Evolutionary conservation across 2,888 invertebrate genomes (phyloP).

Genomic region (Oxycera nigricornis): DNA sequence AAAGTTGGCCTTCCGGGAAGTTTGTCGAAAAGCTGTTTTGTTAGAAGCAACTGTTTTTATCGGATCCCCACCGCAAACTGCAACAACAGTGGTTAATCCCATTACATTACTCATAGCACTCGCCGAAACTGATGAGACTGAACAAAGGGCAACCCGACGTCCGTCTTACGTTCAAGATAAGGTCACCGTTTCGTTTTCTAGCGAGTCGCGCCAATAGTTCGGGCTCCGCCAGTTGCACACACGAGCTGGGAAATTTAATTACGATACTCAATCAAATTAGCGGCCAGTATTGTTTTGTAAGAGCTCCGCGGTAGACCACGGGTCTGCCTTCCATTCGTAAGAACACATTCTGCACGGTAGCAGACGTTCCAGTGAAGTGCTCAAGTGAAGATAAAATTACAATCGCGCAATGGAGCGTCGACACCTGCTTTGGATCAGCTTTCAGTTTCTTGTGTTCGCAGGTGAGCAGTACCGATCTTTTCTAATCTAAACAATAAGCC

Average conservation of each 20-base stretch:
- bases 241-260: conserved; percentile 27
- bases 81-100: too few species aligned
- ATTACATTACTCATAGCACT: neutral
- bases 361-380: neutral
- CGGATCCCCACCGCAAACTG: too few species aligned
- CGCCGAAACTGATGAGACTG: neutral
- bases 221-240: neutral
- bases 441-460: conserved; percentile 26
- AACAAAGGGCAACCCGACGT: conserved; percentile 18
- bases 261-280: conserved; percentile 39
- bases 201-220: conserved; percentile 6
- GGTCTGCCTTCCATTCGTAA: neutral
- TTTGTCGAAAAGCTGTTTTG: too few species aligned
- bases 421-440: conserved; percentile 10
- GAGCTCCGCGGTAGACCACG: neutral
- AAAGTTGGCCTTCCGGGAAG: too few species aligned
- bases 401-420: conserved; percentile 16
- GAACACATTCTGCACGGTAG: neutral
- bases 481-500: neutral
- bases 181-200: neutral
- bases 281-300: neutral
- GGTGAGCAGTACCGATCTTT: neutral
- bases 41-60: too few species aligned
- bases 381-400: conserved; percentile 9
- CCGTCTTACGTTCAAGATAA: conserved; percentile 15